phyloP scores from a whole-genome alignment of 1,140 invertebrate genomes.

The Pseudomyrmex dendroicus region DNA sequence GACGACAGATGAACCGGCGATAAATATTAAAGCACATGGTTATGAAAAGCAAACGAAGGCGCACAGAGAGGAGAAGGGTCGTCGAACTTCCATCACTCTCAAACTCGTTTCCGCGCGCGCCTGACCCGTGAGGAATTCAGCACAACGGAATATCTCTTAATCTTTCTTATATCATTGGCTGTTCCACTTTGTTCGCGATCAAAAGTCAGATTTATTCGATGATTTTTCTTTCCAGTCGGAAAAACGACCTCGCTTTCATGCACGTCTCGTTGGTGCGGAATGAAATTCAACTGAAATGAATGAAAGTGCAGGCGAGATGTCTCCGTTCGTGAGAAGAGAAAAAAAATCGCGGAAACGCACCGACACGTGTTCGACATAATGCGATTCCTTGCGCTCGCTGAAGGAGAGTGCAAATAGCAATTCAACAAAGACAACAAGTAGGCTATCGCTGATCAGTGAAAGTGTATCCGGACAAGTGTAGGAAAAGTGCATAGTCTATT shows the following conservation, averaged over 20 bases:
- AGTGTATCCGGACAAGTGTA: constrained; percentile 39
- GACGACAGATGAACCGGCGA: constrained; percentile 40
- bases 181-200: constrained; percentile 18
- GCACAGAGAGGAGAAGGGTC: constrained; percentile 44
- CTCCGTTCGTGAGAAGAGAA: not conserved
- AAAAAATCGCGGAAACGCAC: constrained; percentile 28
- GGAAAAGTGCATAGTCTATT: constrained; percentile 21
- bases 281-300: not conserved
- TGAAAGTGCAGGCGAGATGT: not conserved
- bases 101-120: constrained; percentile 70
- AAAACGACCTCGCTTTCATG: too few relatives aligned
- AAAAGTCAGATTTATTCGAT: not conserved
- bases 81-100: constrained; percentile 60
- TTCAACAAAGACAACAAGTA: constrained; percentile 31
- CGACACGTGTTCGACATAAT: constrained; percentile 1
- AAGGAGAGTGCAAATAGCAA: constrained; percentile 27
- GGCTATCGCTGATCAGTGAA: constrained; percentile 54
- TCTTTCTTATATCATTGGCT: constrained; percentile 70
- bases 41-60: constrained; percentile 67
- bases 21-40: constrained; percentile 68
- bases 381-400: not conserved
- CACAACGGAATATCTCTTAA: constrained; percentile 66
- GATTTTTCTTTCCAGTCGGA: too few relatives aligned
- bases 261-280: not conserved
- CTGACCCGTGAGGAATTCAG: constrained; percentile 65